Base-by-base conservation (phyloP, 2,888 invertebrate species). In the Petrophora chlorosata region DNA sequence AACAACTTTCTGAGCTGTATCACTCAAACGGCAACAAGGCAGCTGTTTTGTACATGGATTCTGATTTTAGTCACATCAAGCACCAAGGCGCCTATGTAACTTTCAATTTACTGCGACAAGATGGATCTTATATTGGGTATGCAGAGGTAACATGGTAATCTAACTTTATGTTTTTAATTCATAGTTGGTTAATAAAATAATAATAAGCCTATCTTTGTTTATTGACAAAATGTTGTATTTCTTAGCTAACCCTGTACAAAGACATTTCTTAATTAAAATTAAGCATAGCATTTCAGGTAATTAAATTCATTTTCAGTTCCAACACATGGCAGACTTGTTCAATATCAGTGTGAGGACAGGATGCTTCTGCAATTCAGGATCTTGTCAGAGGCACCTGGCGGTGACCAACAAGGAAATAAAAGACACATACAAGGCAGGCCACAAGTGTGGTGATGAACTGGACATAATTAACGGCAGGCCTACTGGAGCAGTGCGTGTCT, bases 351-450 rank as follows among this genome's bases (percentile, higher is more conserved):
- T 99, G 26, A 92, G 99, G 56, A 97, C 97, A 1, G 99, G 99
- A 0, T 99, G 99, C 76, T 98, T 98, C 77, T 99, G 99, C 79
- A 99, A 99, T 86, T 95, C 98, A 1, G 99, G 99, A 8, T 96
- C 98, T 1, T 99, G 99, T 74, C 96, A 98, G 76, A 87, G 93
- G 35, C 95, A 96, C 70, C 86, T 99, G 32, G 81, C 90, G 4
- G 86, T 97, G 5, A 91, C 93, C 0, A 92, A 94, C 39, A 88
- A 92, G 8, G 94, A 95, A 43, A 90, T 98, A 59, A 92, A 93
- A 62, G 91, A 92, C 17, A 96, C 98, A 78, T 97, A 94, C 78
- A 92, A 95, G 91, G 93, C 94, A 2, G 98, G 98, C 0, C 98
- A 98, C 79, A 94, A 96, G 26, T 98, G 98, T 80, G 98, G 98